These are phyloP conservation scores for Netelia inedita DNA, from an alignment of 2,888 invertebrate genomes.

Conservation along the genomic window DNA sequence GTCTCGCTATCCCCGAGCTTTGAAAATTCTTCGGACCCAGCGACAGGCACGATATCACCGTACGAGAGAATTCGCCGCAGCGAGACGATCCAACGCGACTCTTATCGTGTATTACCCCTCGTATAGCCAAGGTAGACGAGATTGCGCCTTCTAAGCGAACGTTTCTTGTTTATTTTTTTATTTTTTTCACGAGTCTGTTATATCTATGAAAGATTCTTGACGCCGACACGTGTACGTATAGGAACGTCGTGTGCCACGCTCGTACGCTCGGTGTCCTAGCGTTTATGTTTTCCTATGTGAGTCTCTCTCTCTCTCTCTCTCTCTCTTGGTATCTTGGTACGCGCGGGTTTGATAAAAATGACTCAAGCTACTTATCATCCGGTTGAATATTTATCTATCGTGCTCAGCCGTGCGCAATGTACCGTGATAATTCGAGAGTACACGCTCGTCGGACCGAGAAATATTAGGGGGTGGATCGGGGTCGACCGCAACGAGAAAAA, in stretches of 20 bases:
- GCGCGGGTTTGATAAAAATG: constrained; percentile 37
- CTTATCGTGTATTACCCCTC: constrained; percentile 63
- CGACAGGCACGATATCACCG: constrained; percentile 44
- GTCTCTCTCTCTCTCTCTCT: constrained; percentile 26
- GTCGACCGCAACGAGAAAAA: not conserved
- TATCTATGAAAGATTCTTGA: constrained; percentile 38
- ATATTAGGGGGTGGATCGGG: not conserved
- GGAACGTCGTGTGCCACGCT: constrained; percentile 19
- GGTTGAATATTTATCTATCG: constrained; percentile 29
- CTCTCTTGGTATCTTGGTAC: constrained; percentile 6
- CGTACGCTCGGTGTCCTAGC: constrained; percentile 3
- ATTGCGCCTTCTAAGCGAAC: constrained; percentile 55
- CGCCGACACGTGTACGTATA: constrained; percentile 50
- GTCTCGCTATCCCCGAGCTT: constrained; percentile 19
- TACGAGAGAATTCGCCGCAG: constrained; percentile 55
- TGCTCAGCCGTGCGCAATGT: constrained; percentile 32
- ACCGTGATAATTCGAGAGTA: constrained; percentile 36
- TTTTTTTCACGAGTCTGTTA: not conserved
- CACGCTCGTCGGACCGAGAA: not conserved
- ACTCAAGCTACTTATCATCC: constrained; percentile 48
- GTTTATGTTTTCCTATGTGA: constrained; percentile 15
- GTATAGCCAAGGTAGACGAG: constrained; percentile 35
- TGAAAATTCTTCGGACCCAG: constrained; percentile 39
- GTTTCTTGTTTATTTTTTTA: not conserved
- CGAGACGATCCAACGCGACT: constrained; percentile 40